Base-by-base conservation (phyloP, 2,797 vertebrate species). In the Mus minutoides region DNA sequence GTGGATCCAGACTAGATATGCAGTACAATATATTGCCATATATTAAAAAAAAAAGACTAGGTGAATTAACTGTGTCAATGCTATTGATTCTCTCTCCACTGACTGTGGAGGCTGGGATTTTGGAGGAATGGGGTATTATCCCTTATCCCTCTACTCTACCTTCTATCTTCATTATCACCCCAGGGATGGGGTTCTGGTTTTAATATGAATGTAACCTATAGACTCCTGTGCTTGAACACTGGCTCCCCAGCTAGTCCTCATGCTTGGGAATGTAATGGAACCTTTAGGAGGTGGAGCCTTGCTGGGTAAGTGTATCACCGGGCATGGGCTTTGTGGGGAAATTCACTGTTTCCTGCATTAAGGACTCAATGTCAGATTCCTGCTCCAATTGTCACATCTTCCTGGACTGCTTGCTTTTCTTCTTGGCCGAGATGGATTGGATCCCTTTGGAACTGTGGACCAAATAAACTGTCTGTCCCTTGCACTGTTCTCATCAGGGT, bases 91-190 rank as follows among this genome's bases (percentile, higher is more conserved):
- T 82, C 11, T 34, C 1, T 16, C 16, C 16, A 56, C 12, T 11
- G 46, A 31, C 4, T n/a, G n/a, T 56, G n/a, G 46, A 34, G 49
- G 6, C 3, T 19, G 64, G 16, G 16, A 40, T 52, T 54, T 76
- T 73, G 37, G 92, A 21, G 34, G 56, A 29, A 12, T 6, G 6
- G 14, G 17, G 3, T 5, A 3, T 10, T 11, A 43, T 2, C 8
- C 5, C 76, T 10, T 14, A 43, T 2, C 8, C 5, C 76, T 34
- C 21, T 4, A 0, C 2, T 43, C 19, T 5, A 5, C 40, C 9
- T 4, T 11, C 49, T 10, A 49, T 49, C 26, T 43, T 78, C 17
- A 1, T 29, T 90, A 12, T 19, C 5, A 1, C 5, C 34, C 6
- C 2, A 3, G 2, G 69, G 13, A 14, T 60, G 24, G 22, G 56